A percentile compares a stretch with the other conserved stretches of the same genome.
phyloP scores from a whole-genome alignment of 2,888 invertebrate genomes.

The Archips xylosteana region DNA sequence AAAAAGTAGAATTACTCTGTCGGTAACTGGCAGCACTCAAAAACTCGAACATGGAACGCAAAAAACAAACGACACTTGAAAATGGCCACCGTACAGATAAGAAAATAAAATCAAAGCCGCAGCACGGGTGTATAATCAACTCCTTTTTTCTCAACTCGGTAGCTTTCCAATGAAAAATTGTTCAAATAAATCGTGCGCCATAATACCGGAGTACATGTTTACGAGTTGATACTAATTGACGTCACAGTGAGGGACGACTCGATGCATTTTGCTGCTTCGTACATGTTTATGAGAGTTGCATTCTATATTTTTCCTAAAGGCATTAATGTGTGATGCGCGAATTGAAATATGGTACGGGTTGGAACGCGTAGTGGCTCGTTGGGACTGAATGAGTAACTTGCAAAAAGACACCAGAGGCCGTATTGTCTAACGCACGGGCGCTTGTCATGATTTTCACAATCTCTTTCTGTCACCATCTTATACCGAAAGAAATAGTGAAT shows the following conservation, averaged over 20 bases:
- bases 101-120: conserved; percentile 1
- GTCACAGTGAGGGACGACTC: conserved; percentile 54
- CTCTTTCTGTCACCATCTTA: too few relatives aligned
- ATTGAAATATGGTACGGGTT: conserved; percentile 70
- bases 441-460: too few relatives aligned
- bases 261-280: conserved; percentile 58
- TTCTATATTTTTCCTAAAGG: conserved; percentile 74
- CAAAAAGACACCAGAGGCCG: not conserved
- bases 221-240: conserved; percentile 65
- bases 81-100: not conserved
- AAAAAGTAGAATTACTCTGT: not conserved
- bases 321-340: conserved; percentile 73
- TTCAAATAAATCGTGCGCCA: conserved; percentile 26
- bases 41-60: conserved; percentile 2
- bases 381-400: conserved; percentile 12
- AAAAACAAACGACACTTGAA: conserved; percentile 11
- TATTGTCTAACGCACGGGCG: too few relatives aligned
- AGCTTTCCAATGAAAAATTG: conserved; percentile 31
- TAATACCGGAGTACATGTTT: conserved; percentile 51
- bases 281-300: conserved; percentile 66
- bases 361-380: conserved; percentile 44
- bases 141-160: conserved; percentile 22
- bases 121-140: conserved; percentile 9
- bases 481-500: too few relatives aligned
- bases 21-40: not conserved